A percentile compares a stretch with the other conserved stretches of the same genome.
Evolutionary conservation across 2,888 invertebrate genomes (phyloP).

Genomic region (Chaitophorus viminalis): DNA sequence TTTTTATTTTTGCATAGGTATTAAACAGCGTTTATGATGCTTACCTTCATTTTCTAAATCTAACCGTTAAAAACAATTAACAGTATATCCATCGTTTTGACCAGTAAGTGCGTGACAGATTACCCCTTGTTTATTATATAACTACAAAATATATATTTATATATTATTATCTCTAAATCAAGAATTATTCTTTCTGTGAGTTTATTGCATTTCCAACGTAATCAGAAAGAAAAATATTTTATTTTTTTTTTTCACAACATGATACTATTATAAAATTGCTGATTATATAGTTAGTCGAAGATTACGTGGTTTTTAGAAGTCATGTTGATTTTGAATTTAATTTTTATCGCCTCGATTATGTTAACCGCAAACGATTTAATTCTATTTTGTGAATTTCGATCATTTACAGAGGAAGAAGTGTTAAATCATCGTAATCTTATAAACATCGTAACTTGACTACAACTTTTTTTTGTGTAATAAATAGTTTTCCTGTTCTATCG

Average conservation of each 20-base stretch:
- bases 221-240: conserved; percentile 5
- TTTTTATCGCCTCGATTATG: too few relatives aligned
- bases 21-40: not conserved
- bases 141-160: not conserved
- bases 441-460: too few relatives aligned
- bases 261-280: too few relatives aligned
- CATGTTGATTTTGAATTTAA: too few relatives aligned
- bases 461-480: too few relatives aligned
- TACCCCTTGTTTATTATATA: conserved; percentile 20
- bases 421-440: too few relatives aligned
- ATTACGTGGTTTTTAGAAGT: too few relatives aligned
- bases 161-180: not conserved
- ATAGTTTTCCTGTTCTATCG: too few relatives aligned
- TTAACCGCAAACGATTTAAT: too few relatives aligned
- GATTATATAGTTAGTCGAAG: too few relatives aligned
- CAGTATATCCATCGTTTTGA: not conserved
- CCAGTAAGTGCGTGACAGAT: not conserved
- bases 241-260: not conserved
- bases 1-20: not conserved
- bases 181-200: not conserved
- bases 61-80: not conserved
- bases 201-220: conserved; percentile 3
- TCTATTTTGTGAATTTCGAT: too few relatives aligned
- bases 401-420: too few relatives aligned
- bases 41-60: not conserved